These are phyloP conservation scores for Ciconia stormi DNA, from an alignment of 2,113 vertebrate species.

Conservation along the genomic window DNA sequence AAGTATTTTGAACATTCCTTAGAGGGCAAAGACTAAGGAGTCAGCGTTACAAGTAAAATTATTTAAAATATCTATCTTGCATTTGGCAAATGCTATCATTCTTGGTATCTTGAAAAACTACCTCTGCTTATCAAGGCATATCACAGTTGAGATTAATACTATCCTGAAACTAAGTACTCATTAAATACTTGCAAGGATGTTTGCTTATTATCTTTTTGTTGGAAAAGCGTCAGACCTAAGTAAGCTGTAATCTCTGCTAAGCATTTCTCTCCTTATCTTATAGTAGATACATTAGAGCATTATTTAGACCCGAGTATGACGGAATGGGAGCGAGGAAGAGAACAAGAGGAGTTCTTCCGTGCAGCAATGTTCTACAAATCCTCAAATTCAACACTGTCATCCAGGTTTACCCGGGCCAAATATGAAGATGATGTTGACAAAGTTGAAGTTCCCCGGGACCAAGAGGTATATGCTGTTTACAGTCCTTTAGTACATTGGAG, in stretches of 20 bases:
- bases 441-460: slow-evolving; percentile 83
- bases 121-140: neutral
- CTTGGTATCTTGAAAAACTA: neutral
- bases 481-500: neutral
- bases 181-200: neutral
- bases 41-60: neutral
- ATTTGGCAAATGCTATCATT: neutral
- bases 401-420: slow-evolving; percentile 86
- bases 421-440: slow-evolving; percentile 78
- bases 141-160: neutral
- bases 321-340: slow-evolving; percentile 89
- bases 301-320: slow-evolving; percentile 83
- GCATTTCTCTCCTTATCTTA: neutral
- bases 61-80: neutral
- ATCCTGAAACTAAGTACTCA: neutral
- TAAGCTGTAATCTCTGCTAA: neutral
- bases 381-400: slow-evolving; percentile 77
- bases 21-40: neutral
- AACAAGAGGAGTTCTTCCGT: slow-evolving; percentile 87
- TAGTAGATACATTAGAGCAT: slow-evolving; percentile 74
- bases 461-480: slow-evolving; percentile 77
- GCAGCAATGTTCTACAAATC: slow-evolving; percentile 85
- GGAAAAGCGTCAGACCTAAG: neutral
- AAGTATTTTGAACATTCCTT: neutral
- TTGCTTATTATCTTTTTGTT: neutral